Evolutionary conservation across 1,140 invertebrate species (phyloP).

Genomic region (Drosophila kepulauana): DNA sequence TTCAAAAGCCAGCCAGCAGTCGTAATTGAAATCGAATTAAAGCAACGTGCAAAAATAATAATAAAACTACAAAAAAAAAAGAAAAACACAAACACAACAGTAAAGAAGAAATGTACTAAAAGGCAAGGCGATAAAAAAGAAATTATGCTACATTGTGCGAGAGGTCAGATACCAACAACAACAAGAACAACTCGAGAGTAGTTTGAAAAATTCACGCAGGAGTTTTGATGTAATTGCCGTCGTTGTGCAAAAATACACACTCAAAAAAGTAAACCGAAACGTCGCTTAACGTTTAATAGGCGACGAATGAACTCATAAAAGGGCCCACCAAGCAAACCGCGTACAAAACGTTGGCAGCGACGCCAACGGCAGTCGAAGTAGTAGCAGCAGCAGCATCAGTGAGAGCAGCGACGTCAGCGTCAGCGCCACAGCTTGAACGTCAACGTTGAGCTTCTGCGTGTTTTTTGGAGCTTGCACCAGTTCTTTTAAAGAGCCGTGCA

Average conservation of each 20-base stretch:
- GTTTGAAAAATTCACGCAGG: conserved; percentile 14
- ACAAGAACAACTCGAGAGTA: not conserved
- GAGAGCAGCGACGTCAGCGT: conserved; percentile 48
- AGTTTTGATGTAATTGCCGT: conserved; percentile 45
- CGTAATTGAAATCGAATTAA: conserved; percentile 83
- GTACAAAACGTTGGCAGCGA: conserved; percentile 41
- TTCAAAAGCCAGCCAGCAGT: conserved; percentile 54
- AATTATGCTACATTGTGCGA: conserved; percentile 79
- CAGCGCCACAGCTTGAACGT: conserved; percentile 13
- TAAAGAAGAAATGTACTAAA: conserved; percentile 40
- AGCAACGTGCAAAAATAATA: conserved; percentile 64
- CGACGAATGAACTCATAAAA: conserved; percentile 78
- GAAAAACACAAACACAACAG: conserved; percentile 17
- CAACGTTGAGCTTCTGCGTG: conserved; percentile 20
- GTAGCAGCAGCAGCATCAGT: conserved; percentile 25
- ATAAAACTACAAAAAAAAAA: not conserved
- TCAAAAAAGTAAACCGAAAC: conserved; percentile 33
- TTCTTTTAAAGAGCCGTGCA: conserved; percentile 41
- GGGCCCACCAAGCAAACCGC: conserved; percentile 44
- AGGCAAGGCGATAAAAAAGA: conserved; percentile 74
- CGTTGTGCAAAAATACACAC: not conserved
- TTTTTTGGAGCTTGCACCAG: conserved; percentile 32
- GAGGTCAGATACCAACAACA: conserved; percentile 51
- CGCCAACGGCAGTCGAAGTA: conserved; percentile 8
- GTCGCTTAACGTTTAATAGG: conserved; percentile 62